Conservation (phyloP, 1,140 invertebrate species). For the Tetramorium parvispinum region DNA sequence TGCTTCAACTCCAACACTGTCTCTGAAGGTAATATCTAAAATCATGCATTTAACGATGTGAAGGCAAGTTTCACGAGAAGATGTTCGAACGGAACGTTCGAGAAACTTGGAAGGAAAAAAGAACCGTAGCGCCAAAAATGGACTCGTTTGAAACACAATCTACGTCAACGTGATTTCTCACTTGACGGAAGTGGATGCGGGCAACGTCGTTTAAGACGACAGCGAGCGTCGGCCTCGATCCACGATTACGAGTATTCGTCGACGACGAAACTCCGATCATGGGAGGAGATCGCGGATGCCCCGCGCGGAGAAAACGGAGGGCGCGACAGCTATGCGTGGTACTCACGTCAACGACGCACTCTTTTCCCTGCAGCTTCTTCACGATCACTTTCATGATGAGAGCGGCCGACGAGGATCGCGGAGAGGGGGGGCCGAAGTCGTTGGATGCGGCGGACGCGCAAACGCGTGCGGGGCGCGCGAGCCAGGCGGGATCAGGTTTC, state of each 20-base stretch:
- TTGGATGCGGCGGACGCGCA: background rate
- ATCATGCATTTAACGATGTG: constrained; percentile 6
- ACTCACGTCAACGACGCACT: constrained; percentile 81
- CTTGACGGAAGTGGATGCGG: background rate
- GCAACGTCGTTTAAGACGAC: background rate
- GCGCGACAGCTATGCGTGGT: background rate
- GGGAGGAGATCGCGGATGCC: background rate
- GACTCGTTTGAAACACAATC: background rate
- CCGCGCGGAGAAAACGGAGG: background rate
- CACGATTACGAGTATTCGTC: background rate
- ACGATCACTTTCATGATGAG: constrained; percentile 80
- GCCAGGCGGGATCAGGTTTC: constrained; percentile 59
- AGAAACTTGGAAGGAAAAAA: no score
- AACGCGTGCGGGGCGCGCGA: background rate
- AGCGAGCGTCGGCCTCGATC: no score
- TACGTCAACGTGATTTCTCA: background rate
- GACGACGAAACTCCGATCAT: background rate
- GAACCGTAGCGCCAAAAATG: background rate
- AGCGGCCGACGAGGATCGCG: background rate
- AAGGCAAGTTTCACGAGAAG: background rate
- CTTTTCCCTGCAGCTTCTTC: constrained; percentile 80
- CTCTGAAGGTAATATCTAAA: constrained; percentile 81
- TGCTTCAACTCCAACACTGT: constrained; percentile 82
- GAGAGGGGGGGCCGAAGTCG: background rate
- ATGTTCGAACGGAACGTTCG: background rate